Conservation (phyloP, 2,113 vertebrate genomes). For the Verasper variegatus region DNA sequence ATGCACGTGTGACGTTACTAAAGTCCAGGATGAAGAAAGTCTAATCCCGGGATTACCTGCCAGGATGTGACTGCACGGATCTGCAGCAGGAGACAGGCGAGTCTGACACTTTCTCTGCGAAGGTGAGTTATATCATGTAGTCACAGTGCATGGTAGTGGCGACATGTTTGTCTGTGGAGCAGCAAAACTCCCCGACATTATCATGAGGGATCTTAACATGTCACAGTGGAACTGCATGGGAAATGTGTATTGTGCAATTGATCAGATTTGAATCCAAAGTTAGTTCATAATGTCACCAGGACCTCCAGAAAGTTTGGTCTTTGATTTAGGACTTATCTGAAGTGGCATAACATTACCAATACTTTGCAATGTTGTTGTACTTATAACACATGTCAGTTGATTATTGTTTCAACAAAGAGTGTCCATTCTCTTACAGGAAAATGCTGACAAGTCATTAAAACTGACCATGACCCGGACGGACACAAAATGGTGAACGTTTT, state of each 20-base stretch:
- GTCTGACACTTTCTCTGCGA: not conserved
- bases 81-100: conserved; percentile 24
- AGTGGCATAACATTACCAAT: too few species aligned
- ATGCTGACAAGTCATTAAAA: not conserved
- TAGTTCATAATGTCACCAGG: too few species aligned
- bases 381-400: too few species aligned
- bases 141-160: not conserved
- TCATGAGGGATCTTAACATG: too few species aligned
- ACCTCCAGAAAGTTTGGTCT: too few species aligned
- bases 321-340: too few species aligned
- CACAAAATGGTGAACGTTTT: conserved; percentile 36
- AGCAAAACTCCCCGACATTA: too few species aligned
- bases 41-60: conserved; percentile 12
- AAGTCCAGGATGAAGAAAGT: not conserved
- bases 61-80: conserved; percentile 14
- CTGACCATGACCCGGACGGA: not conserved
- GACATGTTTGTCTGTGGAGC: too few species aligned
- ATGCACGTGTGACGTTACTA: not conserved
- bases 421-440: conserved; percentile 55
- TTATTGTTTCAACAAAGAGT: not conserved
- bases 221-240: too few species aligned
- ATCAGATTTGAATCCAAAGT: too few species aligned
- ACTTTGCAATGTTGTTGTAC: too few species aligned
- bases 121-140: not conserved
- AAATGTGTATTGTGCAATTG: too few species aligned